Percentiles rank a stretch among this genome's conserved stretches.
phyloP scores from a whole-genome alignment of 2,888 invertebrate species.

The Unio delphinus region DNA sequence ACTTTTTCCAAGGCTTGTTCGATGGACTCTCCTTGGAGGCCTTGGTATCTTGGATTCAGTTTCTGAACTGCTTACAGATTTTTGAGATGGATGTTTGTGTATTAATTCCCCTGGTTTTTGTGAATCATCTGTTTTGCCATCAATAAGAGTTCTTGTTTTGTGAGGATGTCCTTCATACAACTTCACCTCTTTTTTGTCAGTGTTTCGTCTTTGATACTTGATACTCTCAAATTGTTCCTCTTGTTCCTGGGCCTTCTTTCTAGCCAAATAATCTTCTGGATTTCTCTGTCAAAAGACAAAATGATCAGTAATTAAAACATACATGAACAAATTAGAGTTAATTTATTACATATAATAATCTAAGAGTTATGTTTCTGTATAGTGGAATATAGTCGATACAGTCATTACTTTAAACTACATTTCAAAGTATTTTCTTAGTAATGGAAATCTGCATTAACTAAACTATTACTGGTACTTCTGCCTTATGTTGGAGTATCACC shows the following conservation, averaged over 20 bases:
- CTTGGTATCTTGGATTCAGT: constrained; percentile 3
- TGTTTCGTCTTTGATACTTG: constrained; percentile 40
- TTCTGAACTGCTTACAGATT: constrained; percentile 12
- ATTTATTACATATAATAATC: no score
- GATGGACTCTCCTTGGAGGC: constrained; percentile 14
- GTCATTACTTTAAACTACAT: no score
- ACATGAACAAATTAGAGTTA: no score
- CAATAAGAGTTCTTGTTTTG: not conserved
- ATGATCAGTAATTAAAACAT: not conserved
- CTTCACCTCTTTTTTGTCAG: constrained; percentile 28
- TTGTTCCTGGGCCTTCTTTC: constrained; percentile 49
- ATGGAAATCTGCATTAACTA: no score
- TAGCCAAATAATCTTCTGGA: constrained; percentile 56
- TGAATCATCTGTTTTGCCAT: constrained; percentile 20
- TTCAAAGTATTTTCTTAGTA: no score
- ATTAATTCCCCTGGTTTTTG: constrained; percentile 49
- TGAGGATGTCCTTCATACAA: constrained; percentile 1
- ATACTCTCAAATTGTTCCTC: constrained; percentile 47
- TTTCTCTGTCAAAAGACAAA: constrained; percentile 49
- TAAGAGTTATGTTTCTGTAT: no score
- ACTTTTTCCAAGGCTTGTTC: constrained; percentile 9
- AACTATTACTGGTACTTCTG: no score
- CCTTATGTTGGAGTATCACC: no score
- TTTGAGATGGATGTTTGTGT: constrained; percentile 48
- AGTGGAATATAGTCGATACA: no score